Percentiles rank a stretch among this genome's conserved stretches.
phyloP scores from a whole-genome alignment of 2,113 vertebrate genomes.

The Sorex araneus region DNA sequence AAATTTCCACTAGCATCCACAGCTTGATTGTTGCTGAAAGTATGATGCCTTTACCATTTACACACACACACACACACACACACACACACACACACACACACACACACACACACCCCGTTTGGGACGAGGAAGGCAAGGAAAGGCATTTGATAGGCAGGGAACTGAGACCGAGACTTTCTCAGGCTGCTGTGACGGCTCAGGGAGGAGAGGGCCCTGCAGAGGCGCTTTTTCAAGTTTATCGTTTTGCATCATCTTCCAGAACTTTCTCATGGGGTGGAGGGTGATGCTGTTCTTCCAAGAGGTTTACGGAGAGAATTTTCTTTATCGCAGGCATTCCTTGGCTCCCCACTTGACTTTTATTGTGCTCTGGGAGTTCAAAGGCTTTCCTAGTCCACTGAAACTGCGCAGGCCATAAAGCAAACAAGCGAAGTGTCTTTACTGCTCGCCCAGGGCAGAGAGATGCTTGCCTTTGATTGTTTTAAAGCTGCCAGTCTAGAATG shows the following conservation, averaged over 20 bases:
- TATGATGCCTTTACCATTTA: too few species aligned
- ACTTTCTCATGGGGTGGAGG: neutral
- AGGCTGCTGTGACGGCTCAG: neutral
- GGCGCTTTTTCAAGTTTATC: too few species aligned
- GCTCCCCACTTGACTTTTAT: neutral
- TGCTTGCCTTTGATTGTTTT: constrained; percentile 25
- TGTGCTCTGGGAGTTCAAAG: constrained; percentile 46
- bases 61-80: too few species aligned
- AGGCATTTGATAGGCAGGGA: neutral
- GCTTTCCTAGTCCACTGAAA: constrained; percentile 35
- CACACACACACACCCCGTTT: neutral
- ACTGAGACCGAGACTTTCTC: neutral
- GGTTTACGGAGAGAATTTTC: neutral
- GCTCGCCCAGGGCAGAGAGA: neutral
- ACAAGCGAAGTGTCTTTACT: constrained; percentile 23
- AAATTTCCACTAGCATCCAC: neutral
- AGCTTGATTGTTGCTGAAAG: neutral
- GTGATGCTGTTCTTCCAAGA: neutral
- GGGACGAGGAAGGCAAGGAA: neutral
- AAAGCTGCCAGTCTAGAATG: constrained; percentile 33
- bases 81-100: too few species aligned
- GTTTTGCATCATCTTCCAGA: neutral
- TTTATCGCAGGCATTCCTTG: neutral
- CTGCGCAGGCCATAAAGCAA: constrained; percentile 26
- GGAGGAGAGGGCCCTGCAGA: fast-evolving